Conservation (phyloP, 2,797 vertebrate genomes). For the Pseudopleuronectes americanus region DNA sequence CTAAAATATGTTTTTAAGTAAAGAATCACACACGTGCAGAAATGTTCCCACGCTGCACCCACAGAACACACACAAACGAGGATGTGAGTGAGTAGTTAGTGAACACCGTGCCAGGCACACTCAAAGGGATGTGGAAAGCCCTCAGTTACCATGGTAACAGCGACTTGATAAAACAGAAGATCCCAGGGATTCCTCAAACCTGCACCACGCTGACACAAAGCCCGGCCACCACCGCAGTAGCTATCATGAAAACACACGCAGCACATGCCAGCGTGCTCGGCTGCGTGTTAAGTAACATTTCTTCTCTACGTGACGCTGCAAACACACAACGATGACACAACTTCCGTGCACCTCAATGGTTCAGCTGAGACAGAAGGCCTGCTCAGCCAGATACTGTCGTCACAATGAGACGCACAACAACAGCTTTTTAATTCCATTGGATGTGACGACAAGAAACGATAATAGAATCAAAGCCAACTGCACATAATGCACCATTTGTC, state of each 20-base stretch:
- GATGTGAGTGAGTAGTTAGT: constrained; percentile 46
- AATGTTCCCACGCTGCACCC: constrained; percentile 39
- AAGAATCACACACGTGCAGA: background rate
- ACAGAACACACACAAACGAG: constrained; percentile 1
- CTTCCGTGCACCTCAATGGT: constrained; percentile 2
- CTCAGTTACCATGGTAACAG: constrained; percentile 77
- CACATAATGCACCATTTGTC: no score
- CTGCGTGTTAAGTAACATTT: constrained; percentile 37
- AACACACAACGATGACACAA: constrained; percentile 14
- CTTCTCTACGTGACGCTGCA: constrained; percentile 15
- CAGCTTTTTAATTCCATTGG: no score
- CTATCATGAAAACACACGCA: constrained; percentile 14
- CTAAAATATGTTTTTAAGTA: background rate
- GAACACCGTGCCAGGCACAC: constrained; percentile 31
- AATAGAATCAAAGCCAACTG: background rate
- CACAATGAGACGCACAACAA: background rate
- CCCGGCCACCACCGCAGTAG: background rate
- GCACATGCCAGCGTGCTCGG: constrained; percentile 28
- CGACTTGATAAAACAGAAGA: constrained; percentile 64
- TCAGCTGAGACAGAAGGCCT: background rate
- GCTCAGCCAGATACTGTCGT: background rate
- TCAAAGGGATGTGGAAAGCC: constrained; percentile 61
- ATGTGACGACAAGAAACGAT: no score
- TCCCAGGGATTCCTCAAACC: constrained; percentile 75
- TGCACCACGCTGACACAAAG: constrained; percentile 41